phyloP scores from a whole-genome alignment of 2,113 vertebrate genomes.

The Gadus macrocephalus region DNA sequence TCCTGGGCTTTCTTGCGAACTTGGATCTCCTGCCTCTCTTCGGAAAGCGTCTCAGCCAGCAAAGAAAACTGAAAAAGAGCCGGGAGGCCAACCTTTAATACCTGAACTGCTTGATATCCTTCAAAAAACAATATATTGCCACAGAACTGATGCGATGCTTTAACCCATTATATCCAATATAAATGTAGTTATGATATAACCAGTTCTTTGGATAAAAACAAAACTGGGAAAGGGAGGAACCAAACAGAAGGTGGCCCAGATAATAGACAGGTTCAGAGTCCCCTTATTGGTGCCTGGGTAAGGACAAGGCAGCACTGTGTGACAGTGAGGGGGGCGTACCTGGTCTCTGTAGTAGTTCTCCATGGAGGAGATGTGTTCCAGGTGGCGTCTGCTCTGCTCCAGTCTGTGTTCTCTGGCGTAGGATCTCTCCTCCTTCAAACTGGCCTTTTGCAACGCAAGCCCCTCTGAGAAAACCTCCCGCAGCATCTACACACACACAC shows the following conservation, averaged over 20 bases:
- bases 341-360: conserved; percentile 96
- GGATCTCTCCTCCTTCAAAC: conserved; percentile 79
- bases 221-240: no score
- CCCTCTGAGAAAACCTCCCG: conserved; percentile 90
- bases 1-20: conserved; percentile 83
- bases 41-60: conserved; percentile 84
- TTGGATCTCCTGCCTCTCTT: conserved; percentile 82
- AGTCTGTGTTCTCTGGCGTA: conserved; percentile 80
- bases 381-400: conserved; percentile 77
- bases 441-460: conserved; percentile 86
- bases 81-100: background rate
- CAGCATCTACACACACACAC: conserved; percentile 74
- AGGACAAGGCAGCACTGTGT: no score
- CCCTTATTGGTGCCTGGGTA: no score
- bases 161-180: no score
- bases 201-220: no score
- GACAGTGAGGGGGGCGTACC: conserved; percentile 55
- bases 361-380: conserved; percentile 83
- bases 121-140: no score
- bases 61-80: conserved; percentile 81
- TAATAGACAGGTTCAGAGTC: no score
- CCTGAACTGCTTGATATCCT: no score
- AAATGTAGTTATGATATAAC: no score
- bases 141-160: no score
- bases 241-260: no score